Conservation (phyloP, 2,113 vertebrate genomes). For the Todiramphus saurophagus region DNA sequence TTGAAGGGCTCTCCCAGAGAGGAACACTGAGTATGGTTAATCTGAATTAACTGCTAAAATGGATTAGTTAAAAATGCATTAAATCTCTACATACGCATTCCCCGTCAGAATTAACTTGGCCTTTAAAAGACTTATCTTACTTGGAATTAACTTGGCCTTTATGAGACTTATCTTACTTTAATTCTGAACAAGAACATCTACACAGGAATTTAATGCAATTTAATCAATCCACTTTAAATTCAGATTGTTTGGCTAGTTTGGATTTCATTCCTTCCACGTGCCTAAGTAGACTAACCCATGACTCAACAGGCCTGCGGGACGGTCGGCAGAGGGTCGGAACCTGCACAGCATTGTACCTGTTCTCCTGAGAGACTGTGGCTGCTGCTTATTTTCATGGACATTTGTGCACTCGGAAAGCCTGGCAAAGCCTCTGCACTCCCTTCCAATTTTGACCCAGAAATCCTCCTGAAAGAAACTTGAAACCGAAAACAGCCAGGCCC, state of each 20-base stretch:
- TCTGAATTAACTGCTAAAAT: constrained; percentile 51
- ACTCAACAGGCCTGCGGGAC: not conserved
- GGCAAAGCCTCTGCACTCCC: accelerated
- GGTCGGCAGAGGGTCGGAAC: not conserved
- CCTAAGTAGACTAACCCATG: not conserved
- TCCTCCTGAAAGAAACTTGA: not conserved
- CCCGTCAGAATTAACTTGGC: constrained; percentile 18
- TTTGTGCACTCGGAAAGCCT: not conserved
- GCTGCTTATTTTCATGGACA: accelerated
- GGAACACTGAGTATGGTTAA: not conserved
- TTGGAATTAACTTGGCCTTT: constrained; percentile 36
- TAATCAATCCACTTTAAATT: constrained; percentile 36
- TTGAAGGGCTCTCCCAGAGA: constrained; percentile 4
- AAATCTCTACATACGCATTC: not conserved
- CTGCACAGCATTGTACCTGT: not conserved
- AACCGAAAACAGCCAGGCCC: not conserved
- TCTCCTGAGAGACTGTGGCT: not conserved
- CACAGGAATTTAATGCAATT: constrained; percentile 17
- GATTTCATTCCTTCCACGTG: not conserved
- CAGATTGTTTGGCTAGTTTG: not conserved
- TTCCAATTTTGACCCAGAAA: not conserved
- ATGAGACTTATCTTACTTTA: constrained; percentile 25
- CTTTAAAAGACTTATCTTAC: constrained; percentile 24
- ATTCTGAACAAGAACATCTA: constrained; percentile 28
- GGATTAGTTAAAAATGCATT: constrained; percentile 49